These are phyloP conservation scores for Drosophila novamexicana DNA, from an alignment of 1,140 invertebrate species.

Conservation along the genomic window DNA sequence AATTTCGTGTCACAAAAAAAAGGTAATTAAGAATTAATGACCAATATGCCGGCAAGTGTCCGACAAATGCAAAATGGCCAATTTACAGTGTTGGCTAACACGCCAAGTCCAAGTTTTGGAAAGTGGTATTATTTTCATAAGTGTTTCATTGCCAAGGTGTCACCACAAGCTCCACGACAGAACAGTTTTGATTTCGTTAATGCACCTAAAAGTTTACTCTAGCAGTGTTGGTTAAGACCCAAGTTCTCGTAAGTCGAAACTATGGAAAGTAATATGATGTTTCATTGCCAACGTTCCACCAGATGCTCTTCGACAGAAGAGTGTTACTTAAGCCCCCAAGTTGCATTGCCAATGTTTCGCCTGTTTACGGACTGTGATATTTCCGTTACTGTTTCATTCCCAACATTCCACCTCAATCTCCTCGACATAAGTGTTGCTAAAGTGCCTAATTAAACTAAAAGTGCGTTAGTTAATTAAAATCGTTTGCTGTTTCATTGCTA, in stretches of 20 bases:
- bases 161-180: too few species aligned
- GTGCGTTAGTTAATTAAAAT: too few species aligned
- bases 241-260: neutral
- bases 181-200: too few species aligned
- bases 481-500: neutral
- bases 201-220: too few species aligned
- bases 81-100: slow-evolving; percentile 41
- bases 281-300: neutral
- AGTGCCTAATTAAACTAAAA: too few species aligned
- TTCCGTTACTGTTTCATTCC: neutral
- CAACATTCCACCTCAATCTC: neutral
- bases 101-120: neutral
- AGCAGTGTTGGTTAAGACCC: slow-evolving; percentile 41
- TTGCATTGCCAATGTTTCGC: too few species aligned
- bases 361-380: too few species aligned
- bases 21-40: slow-evolving; percentile 52
- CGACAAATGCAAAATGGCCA: neutral
- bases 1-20: slow-evolving; percentile 60
- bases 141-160: neutral
- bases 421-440: too few species aligned
- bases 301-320: too few species aligned
- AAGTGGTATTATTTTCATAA: neutral
- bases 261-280: neutral
- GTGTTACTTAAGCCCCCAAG: too few species aligned
- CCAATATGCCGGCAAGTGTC: slow-evolving; percentile 23